Evolutionary conservation across 2,797 vertebrate species (phyloP).

Genomic region (Sebastes trivittatus): DNA sequence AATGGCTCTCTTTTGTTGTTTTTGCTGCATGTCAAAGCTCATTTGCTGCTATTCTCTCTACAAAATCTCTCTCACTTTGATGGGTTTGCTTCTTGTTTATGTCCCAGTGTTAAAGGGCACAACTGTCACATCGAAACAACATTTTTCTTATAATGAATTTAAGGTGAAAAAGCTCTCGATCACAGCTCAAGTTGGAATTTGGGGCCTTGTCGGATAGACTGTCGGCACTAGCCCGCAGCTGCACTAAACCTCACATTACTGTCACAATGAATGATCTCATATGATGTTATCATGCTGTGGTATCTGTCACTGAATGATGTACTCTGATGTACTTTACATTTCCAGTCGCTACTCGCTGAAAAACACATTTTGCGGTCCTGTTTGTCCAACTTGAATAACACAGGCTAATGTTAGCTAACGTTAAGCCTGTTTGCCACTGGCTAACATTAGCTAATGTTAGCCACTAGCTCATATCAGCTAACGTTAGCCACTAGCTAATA

Average conservation of each 20-base stretch:
- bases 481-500: not conserved
- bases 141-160: constrained; percentile 23
- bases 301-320: rapidly evolving
- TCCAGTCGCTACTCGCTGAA: not conserved
- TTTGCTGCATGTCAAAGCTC: constrained; percentile 51
- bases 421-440: constrained; percentile 16
- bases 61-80: not conserved
- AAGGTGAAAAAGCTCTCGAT: constrained; percentile 26
- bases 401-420: constrained; percentile 14
- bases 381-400: constrained; percentile 29
- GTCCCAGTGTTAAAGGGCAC: not conserved
- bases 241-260: not conserved
- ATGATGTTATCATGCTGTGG: rapidly evolving
- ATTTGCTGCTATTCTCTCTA: not conserved
- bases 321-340: not conserved
- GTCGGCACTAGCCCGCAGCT: constrained; percentile 43
- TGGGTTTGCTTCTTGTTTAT: not conserved
- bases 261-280: not conserved
- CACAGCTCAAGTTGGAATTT: constrained; percentile 46
- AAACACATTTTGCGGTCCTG: not conserved
- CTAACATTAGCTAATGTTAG: constrained; percentile 3
- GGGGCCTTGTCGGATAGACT: constrained; percentile 56
- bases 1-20: constrained; percentile 65
- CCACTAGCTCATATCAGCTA: not conserved
- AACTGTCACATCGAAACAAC: constrained; percentile 52